Percentiles rank a stretch among this genome's conserved stretches.
Evolutionary conservation across 2,113 vertebrate genomes (phyloP).

Genomic region (Grammomys dolichurus): DNA sequence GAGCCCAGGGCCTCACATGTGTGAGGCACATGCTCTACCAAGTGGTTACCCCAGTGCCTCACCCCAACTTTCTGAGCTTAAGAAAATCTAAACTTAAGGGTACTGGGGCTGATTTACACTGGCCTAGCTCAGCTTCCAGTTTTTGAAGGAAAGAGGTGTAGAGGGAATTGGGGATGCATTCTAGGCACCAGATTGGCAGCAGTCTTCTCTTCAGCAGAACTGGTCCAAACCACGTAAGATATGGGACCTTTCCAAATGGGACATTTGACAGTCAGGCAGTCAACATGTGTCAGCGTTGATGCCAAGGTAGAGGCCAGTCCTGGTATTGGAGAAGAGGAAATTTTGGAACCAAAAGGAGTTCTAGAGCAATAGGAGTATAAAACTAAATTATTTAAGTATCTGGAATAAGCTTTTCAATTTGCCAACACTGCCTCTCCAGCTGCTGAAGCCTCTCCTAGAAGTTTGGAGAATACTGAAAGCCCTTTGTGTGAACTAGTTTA

Average conservation of each 20-base stretch:
- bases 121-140: constrained; percentile 59
- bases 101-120: background rate
- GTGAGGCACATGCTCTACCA: background rate
- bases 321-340: too few relatives aligned
- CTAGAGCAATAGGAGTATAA: background rate
- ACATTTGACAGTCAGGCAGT: rapidly evolving
- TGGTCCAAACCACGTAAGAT: background rate
- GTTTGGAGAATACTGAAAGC: background rate
- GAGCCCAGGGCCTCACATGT: background rate
- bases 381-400: background rate
- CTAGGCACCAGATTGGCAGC: background rate
- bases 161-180: background rate
- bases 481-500: background rate
- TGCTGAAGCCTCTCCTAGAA: too few relatives aligned
- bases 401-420: background rate
- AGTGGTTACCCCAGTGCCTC: background rate
- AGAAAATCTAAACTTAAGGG: background rate
- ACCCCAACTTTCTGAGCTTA: background rate
- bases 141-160: constrained; percentile 59
- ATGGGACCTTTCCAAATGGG: background rate
- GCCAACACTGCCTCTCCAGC: background rate
- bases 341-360: background rate
- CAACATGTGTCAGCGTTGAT: background rate
- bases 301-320: background rate
- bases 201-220: background rate